Base-by-base conservation (phyloP, 2,113 vertebrate species). In the Macroglossus sobrinus region DNA sequence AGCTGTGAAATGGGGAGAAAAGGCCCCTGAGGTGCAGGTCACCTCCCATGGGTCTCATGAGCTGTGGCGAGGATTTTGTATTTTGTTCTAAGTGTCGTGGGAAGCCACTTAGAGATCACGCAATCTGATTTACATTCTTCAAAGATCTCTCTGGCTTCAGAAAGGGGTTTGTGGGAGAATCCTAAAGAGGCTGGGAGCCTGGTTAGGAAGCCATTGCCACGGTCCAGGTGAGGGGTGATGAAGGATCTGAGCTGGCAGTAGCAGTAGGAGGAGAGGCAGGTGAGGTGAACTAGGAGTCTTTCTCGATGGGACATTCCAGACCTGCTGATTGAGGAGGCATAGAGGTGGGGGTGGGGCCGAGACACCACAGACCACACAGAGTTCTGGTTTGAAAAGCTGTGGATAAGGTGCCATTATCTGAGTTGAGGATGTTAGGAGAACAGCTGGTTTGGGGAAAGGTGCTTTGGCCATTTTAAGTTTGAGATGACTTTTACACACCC, bases 301-400 rank as follows among this genome's bases (percentile, higher is more conserved):
- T 30, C 16, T 4, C 5, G 38, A 30, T 7, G 38, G 19, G 14
- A 30, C 57, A 14, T 71, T 69, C 50, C 26, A 28, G 66, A 22
- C 40, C 50, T 35, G 43, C 66, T 45, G 45, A 61, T 12, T 38
- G 53, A 2, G 43, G 55, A 45, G 0, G 0, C 1, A 0, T 18
- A 24, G 74, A 33, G 9, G 15, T 38, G 13, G 11, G 45, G 16
- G 21, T 33, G 55, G 18, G 47, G 5, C 26, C 0, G 11, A 57
- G 69, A 28, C 3, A 0, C 15, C 16, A 12, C 22, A 6, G 55
- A 35, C 53, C 33, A 4, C 7, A 0, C 1, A 3, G n/a, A 13
- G 7, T 26, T 55, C 53, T 43, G 91, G 45, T 69, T 64, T 43
- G 19, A 72, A 50, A 16, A 59, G 24, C 24, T 10, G 26, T 45